phyloP scores from a whole-genome alignment of 1,140 invertebrate genomes.

The Papilio aristodemus region DNA sequence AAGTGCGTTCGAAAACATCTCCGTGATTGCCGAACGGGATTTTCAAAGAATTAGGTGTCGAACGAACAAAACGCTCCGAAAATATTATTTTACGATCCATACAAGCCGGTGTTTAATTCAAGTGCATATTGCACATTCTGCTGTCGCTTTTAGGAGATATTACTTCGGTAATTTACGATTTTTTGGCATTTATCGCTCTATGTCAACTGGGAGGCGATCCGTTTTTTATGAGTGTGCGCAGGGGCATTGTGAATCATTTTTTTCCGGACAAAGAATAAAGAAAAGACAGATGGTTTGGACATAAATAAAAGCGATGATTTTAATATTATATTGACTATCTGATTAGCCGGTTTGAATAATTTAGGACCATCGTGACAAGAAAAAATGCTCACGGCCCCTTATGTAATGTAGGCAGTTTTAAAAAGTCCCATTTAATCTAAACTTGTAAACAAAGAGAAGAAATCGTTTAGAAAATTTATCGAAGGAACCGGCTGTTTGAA shows the following conservation, averaged over 20 bases:
- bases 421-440: too few species aligned
- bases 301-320: background rate
- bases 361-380: too few species aligned
- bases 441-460: too few species aligned
- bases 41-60: slow-evolving; percentile 39
- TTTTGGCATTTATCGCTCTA: slow-evolving; percentile 55
- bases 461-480: too few species aligned
- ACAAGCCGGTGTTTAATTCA: slow-evolving; percentile 41
- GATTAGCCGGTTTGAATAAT: too few species aligned
- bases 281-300: slow-evolving; percentile 9
- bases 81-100: slow-evolving; percentile 53
- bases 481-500: too few species aligned
- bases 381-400: too few species aligned
- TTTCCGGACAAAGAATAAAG: slow-evolving; percentile 31
- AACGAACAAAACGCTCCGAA: slow-evolving; percentile 41
- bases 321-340: background rate
- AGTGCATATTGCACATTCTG: slow-evolving; percentile 49
- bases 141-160: slow-evolving; percentile 46
- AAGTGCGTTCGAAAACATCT: slow-evolving; percentile 31
- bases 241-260: slow-evolving; percentile 53
- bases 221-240: slow-evolving; percentile 47
- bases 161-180: slow-evolving; percentile 54
- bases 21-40: slow-evolving; percentile 23
- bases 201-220: slow-evolving; percentile 53
- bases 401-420: too few species aligned